Evolutionary conservation across 2,888 invertebrate species (phyloP), one percentile per base, ranked within the genome.

Genomic region (Harmothoe impar): DNA sequence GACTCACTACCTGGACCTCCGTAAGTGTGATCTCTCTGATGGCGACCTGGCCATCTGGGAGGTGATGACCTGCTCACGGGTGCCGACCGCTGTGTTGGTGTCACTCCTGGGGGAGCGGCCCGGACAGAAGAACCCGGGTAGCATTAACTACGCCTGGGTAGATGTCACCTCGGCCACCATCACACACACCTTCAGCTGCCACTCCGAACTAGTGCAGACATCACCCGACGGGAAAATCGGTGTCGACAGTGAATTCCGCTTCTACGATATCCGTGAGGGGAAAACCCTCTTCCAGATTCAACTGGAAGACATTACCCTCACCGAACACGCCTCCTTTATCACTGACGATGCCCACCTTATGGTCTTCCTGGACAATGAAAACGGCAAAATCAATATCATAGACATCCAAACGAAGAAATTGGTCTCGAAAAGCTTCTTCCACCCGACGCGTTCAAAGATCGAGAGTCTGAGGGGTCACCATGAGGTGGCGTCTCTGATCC

Each of bases 181-280:
- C 25, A 86, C 56, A 0, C 15, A 29, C 54, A 54, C 86, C 0
- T 86, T 86, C 31, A 54, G 17, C 86, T 86, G 86, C 20, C 52
- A 86, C 20, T 52, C 86, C 7, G 86, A 86, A 86, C 56, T 86
- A 1, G 86, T 86, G 5, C 86, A 86, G 20, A 52, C 52, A 7
- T 86, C 86, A 52, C 54, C 86, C 0, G 56, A 52, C 15, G 86
- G 86, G 3, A 54, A 51, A 25, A 54, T 54, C 20, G 86, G 86
- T 52, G 86, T 86, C 1, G 86, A 86, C 54, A 86, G 86, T 20
- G 86, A 86, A 29, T 86, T 86, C 86, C 29, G 86, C 52, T 86
- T 86, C 86, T 86, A 86, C 86, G 54, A 86, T 23, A 23, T 86
- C 31, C 25, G 23, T 0, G 56, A 54, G 20, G 86, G 86, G 52